Conservation (phyloP, 2,888 invertebrate genomes). For the Lysandra bellargus region DNA sequence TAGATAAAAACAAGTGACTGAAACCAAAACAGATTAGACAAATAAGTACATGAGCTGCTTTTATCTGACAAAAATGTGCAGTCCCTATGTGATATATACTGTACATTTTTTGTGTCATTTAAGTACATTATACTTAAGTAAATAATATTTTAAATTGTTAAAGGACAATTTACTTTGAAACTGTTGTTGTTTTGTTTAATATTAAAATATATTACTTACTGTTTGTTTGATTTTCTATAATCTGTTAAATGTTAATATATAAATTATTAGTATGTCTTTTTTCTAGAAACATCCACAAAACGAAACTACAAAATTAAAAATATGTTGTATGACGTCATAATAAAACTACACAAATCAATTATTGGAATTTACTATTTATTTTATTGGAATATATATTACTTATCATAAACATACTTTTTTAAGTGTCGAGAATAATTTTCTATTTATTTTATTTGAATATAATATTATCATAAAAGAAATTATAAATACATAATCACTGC, state of each 20-base stretch:
- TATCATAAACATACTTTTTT: background rate
- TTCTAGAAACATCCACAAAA: background rate
- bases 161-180: background rate
- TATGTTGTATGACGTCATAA: background rate
- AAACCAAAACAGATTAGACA: background rate
- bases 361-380: background rate
- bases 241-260: too few species aligned
- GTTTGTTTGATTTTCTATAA: background rate
- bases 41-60: background rate
- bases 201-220: background rate
- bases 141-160: background rate
- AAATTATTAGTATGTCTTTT: background rate
- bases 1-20: too few species aligned
- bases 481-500: too few species aligned
- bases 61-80: background rate
- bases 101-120: background rate
- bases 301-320: background rate
- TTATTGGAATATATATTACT: background rate
- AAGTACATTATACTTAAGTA: background rate
- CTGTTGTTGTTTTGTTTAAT: background rate
- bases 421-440: too few species aligned
- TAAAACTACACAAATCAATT: background rate
- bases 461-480: too few species aligned
- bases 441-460: too few species aligned
- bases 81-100: background rate